These are phyloP conservation scores for Ictalurus furcatus DNA, from an alignment of 2,113 vertebrate species.

Conservation along the genomic window DNA sequence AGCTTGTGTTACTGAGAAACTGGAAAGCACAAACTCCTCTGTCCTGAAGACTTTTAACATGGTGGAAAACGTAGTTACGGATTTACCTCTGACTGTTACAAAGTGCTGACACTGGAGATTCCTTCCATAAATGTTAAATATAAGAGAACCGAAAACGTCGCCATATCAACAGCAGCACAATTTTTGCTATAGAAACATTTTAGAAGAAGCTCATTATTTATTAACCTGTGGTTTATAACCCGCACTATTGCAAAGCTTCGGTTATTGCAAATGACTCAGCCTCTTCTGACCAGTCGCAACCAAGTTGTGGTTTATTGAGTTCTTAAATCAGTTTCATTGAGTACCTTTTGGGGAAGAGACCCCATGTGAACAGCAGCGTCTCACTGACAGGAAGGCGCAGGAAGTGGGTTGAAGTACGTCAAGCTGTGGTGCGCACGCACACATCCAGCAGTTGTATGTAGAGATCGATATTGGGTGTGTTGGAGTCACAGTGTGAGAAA, in stretches of 20 bases:
- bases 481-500: not conserved
- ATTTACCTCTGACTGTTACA: not conserved
- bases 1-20: not conserved
- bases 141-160: not conserved
- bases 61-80: not conserved
- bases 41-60: not conserved
- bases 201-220: not conserved
- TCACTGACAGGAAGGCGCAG: slow-evolving; percentile 1
- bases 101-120: not conserved
- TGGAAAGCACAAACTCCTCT: not conserved
- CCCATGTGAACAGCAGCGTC: not conserved
- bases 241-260: not conserved
- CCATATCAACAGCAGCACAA: no score
- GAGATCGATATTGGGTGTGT: not conserved
- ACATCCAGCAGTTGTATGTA: no score
- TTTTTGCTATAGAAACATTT: not conserved
- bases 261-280: not conserved
- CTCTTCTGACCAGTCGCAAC: not conserved
- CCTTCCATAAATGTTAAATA: not conserved
- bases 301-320: not conserved
- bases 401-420: slow-evolving; percentile 32
- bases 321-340: not conserved
- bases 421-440: not conserved
- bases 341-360: not conserved
- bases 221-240: not conserved